Conservation (phyloP, 2,888 invertebrate species). For the Eupithecia abbreviata region DNA sequence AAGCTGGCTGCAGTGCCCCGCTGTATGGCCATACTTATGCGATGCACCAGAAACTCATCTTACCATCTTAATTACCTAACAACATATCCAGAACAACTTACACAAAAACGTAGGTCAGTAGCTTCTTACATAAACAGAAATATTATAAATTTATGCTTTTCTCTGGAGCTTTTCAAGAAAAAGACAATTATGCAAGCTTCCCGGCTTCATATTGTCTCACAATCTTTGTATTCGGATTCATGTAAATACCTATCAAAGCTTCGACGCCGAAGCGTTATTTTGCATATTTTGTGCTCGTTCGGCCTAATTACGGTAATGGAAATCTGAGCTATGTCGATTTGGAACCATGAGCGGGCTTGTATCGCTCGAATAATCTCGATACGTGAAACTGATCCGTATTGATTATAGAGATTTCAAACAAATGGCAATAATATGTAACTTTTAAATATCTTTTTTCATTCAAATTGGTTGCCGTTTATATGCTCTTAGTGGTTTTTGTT, state of each 20-base stretch:
- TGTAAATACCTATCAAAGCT: not conserved
- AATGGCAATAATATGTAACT: too few species aligned
- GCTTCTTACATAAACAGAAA: not conserved
- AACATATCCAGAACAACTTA: not conserved
- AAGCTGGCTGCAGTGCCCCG: not conserved
- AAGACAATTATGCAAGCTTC: not conserved
- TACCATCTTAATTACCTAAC: not conserved
- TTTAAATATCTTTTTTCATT: not conserved
- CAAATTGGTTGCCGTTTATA: not conserved
- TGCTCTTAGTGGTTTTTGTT: too few species aligned
- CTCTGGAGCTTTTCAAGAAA: not conserved
- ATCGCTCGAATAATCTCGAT: slow-evolving; percentile 8
- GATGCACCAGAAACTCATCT: too few species aligned
- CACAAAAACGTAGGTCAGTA: not conserved
- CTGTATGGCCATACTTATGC: not conserved
- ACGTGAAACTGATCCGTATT: too few species aligned
- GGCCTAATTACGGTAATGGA: slow-evolving; percentile 41
- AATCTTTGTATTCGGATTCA: not conserved
- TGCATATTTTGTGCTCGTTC: slow-evolving; percentile 16
- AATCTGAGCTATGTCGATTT: slow-evolving; percentile 30
- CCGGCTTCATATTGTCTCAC: not conserved
- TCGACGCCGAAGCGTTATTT: slow-evolving; percentile 6
- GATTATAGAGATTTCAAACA: too few species aligned
- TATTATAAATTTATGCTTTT: not conserved
- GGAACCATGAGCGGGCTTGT: slow-evolving; percentile 12